Evolutionary conservation across 2,797 vertebrate species (phyloP).

Genomic region (Pseudotriccus pelzelni): DNA sequence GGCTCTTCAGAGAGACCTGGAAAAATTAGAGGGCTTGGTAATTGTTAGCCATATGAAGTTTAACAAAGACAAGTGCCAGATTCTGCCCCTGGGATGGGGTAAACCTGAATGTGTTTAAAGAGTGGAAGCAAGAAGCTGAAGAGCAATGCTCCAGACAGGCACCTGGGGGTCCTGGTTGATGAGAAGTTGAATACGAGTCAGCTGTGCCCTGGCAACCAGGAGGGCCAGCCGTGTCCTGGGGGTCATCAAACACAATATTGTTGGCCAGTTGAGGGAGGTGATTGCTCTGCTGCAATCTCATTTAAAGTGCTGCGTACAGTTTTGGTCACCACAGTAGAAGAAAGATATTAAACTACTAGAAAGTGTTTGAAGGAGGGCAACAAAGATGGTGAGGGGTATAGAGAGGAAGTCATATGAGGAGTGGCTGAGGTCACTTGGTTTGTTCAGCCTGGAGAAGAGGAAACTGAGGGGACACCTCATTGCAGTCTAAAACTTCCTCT

Average conservation of each 20-base stretch:
- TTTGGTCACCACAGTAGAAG: neutral
- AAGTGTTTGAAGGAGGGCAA: neutral
- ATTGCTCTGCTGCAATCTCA: accelerated
- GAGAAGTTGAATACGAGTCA: neutral
- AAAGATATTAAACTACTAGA: neutral
- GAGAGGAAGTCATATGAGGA: neutral
- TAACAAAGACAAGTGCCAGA: accelerated
- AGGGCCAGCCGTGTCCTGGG: neutral
- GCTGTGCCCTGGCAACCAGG: neutral
- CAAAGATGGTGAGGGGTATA: neutral
- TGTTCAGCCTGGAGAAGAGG: neutral
- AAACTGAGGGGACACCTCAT: no score
- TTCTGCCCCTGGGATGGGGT: accelerated
- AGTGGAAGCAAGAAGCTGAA: neutral
- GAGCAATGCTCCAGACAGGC: accelerated
- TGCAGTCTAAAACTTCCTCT: no score
- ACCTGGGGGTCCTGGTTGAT: neutral
- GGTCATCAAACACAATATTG: neutral
- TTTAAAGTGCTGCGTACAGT: neutral
- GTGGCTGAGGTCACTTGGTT: neutral
- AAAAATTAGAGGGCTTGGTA: neutral
- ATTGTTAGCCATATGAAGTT: neutral
- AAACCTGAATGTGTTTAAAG: accelerated
- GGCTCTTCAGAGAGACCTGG: neutral
- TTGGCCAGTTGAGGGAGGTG: neutral